Base-by-base conservation (phyloP, 2,888 invertebrate species). In the Rhabditophanes sp. region DNA sequence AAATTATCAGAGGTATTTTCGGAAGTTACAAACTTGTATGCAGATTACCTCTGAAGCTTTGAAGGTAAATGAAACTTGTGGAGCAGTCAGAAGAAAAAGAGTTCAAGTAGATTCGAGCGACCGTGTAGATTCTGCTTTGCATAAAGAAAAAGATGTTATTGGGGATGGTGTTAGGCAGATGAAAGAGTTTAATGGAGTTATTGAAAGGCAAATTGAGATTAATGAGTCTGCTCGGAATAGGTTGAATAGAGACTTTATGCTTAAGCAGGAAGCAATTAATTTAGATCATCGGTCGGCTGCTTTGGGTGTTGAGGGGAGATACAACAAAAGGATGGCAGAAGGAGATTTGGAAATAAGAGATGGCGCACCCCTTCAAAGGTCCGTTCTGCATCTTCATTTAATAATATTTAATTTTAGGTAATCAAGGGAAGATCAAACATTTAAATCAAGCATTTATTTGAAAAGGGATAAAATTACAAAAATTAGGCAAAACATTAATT, bases 201-300 rank as follows among this genome's bases (percentile, higher is more conserved):
- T 56, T 16, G 56, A 56, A 30, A 44, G 44, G 26, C 56, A 56
- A 26, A 30, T 56, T 7, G 55, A 56, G 30, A 37, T 48, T 8
- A 56, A 56, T 30, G 50, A 48, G 35, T 45, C 48, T 44, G 18
- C 2, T 35, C 37, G 54, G 12, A 53, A 50, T 26, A 46, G 45
- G 8, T 31, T 56, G 7, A 35, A 56, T 9, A 38, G 56, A 4
- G 56, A 56, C 33, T 35, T 53, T 26, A 56, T 56, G 8, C 32
- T 56, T 30, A 56, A 56, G 31, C 55, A 54, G 39, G 56, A 56
- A 32, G 56, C 56, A 0, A 53, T 56, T n/a, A 45, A 20, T 15
- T 29, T 56, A 25, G 56, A 56, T 33, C 49, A 56, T 33, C 45
- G 43, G 25, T 46, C 47, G 15, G 47, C 46, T 11, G 42, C 47